Conservation (phyloP, 2,888 invertebrate species). For the Hymenopus coronatus region DNA sequence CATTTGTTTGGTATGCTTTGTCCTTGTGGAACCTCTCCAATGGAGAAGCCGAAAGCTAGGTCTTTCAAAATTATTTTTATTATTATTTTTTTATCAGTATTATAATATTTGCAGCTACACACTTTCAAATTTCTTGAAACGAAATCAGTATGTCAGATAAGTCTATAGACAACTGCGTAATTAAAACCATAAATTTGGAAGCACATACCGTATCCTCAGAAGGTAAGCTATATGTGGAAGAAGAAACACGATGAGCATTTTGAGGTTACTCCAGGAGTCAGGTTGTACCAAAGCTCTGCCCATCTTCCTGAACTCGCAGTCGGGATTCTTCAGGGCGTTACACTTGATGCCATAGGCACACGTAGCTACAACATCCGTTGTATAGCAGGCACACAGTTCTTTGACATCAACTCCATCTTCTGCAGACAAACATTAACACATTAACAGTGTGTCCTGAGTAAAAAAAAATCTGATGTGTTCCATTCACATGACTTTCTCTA, state of each 20-base stretch:
- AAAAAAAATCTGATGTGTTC: too few relatives aligned
- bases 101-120: too few relatives aligned
- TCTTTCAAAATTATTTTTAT: too few relatives aligned
- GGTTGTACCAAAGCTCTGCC: conserved; percentile 28
- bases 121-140: too few relatives aligned
- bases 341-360: conserved; percentile 32
- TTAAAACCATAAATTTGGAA: neutral
- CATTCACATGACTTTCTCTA: too few relatives aligned
- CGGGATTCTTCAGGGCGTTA: conserved; percentile 32
- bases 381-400: conserved; percentile 29
- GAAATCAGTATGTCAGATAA: too few relatives aligned
- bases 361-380: conserved; percentile 31
- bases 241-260: neutral
- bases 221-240: conserved; percentile 7
- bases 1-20: too few relatives aligned
- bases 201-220: neutral
- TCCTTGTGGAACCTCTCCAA: too few relatives aligned
- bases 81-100: too few relatives aligned
- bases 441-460: too few relatives aligned
- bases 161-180: too few relatives aligned
- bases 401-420: conserved; percentile 21
- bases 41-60: too few relatives aligned
- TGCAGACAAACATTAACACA: neutral
- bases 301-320: conserved; percentile 32
- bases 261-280: conserved; percentile 18